A percentile compares a stretch with the other conserved stretches of the same genome.
phyloP scores from a whole-genome alignment of 2,888 invertebrate genomes.

The Tachina fera region DNA sequence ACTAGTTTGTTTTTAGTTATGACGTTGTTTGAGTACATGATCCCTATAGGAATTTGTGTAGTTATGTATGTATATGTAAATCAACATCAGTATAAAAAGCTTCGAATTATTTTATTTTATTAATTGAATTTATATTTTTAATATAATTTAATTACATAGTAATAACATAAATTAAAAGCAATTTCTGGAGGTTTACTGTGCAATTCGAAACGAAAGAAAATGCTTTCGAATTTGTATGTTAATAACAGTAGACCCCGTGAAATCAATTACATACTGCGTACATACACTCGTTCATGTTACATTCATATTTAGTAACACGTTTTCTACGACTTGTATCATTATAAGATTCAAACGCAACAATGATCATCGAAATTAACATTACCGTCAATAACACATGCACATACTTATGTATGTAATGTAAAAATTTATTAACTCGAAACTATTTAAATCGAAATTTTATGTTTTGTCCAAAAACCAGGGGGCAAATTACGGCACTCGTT shows the following conservation, averaged over 20 bases:
- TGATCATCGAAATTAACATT: neutral
- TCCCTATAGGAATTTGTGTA: slow-evolving; percentile 3
- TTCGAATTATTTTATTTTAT: slow-evolving; percentile 12
- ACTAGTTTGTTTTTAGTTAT: too few relatives aligned
- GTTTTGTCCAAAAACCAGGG: neutral
- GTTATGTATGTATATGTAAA: neutral
- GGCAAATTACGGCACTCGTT: too few relatives aligned
- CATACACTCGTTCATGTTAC: too few relatives aligned
- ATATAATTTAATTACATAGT: neutral
- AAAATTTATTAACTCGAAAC: slow-evolving; percentile 5
- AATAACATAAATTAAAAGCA: too few relatives aligned
- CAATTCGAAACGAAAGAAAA: too few relatives aligned
- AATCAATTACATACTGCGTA: too few relatives aligned
- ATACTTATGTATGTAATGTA: neutral
- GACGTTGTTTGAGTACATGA: neutral
- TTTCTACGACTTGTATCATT: neutral
- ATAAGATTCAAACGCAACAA: neutral
- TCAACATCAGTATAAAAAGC: neutral
- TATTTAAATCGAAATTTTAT: neutral
- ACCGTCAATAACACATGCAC: neutral
- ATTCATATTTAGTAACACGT: neutral
- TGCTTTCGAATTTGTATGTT: too few relatives aligned
- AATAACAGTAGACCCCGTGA: too few relatives aligned
- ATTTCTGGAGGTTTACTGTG: too few relatives aligned
- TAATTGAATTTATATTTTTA: neutral